These are phyloP conservation scores for Caenorhabditis becei DNA, from an alignment of 2,888 invertebrate species.

Conservation along the genomic window DNA sequence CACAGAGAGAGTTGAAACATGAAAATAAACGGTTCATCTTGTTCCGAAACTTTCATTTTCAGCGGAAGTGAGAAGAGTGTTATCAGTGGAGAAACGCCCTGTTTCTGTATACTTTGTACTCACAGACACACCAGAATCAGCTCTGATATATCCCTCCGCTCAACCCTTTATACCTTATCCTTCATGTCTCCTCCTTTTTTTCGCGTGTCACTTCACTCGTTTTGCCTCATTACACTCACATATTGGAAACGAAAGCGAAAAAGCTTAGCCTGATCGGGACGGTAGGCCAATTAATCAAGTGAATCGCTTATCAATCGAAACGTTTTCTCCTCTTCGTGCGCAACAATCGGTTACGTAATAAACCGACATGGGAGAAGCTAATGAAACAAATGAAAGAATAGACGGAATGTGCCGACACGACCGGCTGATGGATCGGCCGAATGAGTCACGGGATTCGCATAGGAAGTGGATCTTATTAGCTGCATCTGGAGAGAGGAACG, in stretches of 20 bases:
- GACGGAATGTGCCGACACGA: slow-evolving; percentile 39
- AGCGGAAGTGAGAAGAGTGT: background rate
- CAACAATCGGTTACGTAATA: slow-evolving; percentile 55
- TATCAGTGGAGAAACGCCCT: background rate
- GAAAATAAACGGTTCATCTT: background rate
- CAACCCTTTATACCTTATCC: slow-evolving; percentile 19
- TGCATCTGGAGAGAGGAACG: background rate
- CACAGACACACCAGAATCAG: slow-evolving; percentile 1
- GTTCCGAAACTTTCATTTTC: background rate
- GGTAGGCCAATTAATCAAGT: slow-evolving; percentile 58
- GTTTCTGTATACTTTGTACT: background rate
- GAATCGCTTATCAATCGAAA: slow-evolving; percentile 63
- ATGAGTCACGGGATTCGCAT: slow-evolving; percentile 23
- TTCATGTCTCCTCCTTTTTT: slow-evolving; percentile 20
- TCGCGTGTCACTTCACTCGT: slow-evolving; percentile 22
- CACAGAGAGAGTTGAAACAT: background rate
- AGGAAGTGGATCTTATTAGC: slow-evolving; percentile 4
- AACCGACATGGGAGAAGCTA: slow-evolving; percentile 16
- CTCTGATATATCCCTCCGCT: slow-evolving; percentile 13
- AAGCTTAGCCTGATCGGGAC: slow-evolving; percentile 55
- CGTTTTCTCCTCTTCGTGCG: slow-evolving; percentile 36
- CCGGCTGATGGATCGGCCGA: slow-evolving; percentile 19
- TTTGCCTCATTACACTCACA: slow-evolving; percentile 47
- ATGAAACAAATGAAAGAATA: slow-evolving; percentile 29
- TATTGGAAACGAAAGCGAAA: slow-evolving; percentile 56